Evolutionary conservation across 2,888 invertebrate genomes (phyloP).

Genomic region (Mystacides longicornis): DNA sequence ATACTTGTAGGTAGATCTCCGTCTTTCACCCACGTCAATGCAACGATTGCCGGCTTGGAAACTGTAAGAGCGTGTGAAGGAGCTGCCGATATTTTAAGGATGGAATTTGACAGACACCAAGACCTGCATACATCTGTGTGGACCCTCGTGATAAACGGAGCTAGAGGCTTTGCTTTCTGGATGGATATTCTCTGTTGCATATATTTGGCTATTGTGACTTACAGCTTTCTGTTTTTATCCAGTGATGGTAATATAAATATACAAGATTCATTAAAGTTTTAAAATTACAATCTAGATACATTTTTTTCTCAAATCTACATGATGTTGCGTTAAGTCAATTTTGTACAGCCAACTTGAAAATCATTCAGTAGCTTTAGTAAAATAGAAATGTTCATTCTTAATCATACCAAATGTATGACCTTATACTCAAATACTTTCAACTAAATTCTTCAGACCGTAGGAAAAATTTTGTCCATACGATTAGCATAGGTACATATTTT

Average conservation of each 20-base stretch:
- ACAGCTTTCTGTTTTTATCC: conserved; percentile 56
- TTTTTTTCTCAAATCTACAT: too few relatives aligned
- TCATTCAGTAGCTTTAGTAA: too few relatives aligned
- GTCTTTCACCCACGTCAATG: conserved; percentile 74
- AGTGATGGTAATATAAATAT: conserved; percentile 29
- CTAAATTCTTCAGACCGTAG: too few relatives aligned
- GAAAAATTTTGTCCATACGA: too few relatives aligned
- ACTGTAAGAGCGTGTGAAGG: conserved; percentile 71
- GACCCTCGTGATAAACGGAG: conserved; percentile 43
- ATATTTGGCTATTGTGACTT: conserved; percentile 53
- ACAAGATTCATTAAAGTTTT: too few relatives aligned
- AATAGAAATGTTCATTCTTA: too few relatives aligned
- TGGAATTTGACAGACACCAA: conserved; percentile 64
- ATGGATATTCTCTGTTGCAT: conserved; percentile 52
- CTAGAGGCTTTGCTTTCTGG: conserved; percentile 49
- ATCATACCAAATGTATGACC: too few relatives aligned
- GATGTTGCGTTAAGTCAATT: too few relatives aligned
- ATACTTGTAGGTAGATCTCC: conserved; percentile 63
- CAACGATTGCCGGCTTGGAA: conserved; percentile 72
- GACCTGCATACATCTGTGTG: conserved; percentile 58
- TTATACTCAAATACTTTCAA: too few relatives aligned
- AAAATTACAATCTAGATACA: too few relatives aligned
- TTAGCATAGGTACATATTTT: too few relatives aligned
- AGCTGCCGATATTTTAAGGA: conserved; percentile 54
- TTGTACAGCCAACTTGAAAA: too few relatives aligned